A percentile compares a stretch with the other conserved stretches of the same genome.
phyloP scores from a whole-genome alignment of 1,140 invertebrate species.

The Pectinophora gossypiella region DNA sequence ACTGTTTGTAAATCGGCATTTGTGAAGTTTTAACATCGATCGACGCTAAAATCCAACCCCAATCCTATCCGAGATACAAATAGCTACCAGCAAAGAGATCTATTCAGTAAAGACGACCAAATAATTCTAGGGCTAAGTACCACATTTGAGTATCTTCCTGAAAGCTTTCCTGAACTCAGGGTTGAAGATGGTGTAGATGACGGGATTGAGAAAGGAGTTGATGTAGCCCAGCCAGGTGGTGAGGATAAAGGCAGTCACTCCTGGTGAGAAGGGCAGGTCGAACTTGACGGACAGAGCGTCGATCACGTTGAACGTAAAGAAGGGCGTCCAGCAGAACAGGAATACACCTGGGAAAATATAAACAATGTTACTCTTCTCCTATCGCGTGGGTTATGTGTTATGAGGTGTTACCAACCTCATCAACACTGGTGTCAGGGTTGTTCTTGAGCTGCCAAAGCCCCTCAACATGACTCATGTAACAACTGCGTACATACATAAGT shows the following conservation, averaged over 20 bases:
- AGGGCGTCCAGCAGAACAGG: constrained; percentile 98
- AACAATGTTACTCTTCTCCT: neutral
- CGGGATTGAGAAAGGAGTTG: constrained; percentile 98
- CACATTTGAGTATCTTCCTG: constrained; percentile 90
- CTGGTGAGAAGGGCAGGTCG: constrained; percentile 84
- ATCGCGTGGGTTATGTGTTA: too few species aligned
- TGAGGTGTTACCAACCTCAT: too few species aligned
- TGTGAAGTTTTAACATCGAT: too few species aligned
- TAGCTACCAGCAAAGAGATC: too few species aligned
- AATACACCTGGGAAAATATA: constrained; percentile 84
- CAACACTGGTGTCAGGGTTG: too few species aligned
- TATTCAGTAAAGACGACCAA: constrained; percentile 56
- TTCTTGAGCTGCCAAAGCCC: too few species aligned
- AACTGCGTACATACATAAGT: too few species aligned
- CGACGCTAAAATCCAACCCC: too few species aligned
- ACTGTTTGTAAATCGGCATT: too few species aligned
- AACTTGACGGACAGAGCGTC: constrained; percentile 95
- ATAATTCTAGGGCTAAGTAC: constrained; percentile 65
- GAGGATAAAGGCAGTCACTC: constrained; percentile 93
- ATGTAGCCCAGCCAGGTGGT: constrained; percentile 99
- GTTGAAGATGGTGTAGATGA: constrained; percentile 99
- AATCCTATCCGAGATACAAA: too few species aligned
- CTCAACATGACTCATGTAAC: too few species aligned
- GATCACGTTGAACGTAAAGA: constrained; percentile 98
- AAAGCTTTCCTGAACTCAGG: constrained; percentile 99